Conservation (phyloP, 23 tunicate genomes). For the Halocynthia roretzi region DNA sequence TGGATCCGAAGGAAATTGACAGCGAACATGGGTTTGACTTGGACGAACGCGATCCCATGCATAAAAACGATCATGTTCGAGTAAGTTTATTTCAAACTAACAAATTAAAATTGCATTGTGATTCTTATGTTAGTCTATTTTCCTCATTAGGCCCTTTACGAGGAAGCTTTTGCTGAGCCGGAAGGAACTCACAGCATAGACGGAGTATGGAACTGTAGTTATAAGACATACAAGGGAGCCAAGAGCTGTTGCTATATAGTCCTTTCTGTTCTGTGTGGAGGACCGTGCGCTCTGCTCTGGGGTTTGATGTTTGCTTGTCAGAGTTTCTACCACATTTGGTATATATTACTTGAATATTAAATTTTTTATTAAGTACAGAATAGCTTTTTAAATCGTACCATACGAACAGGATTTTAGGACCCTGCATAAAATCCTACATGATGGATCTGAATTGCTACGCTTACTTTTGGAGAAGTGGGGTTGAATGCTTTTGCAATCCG, state of each 20-base stretch:
- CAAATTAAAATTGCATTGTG: background rate
- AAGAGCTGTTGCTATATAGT: constrained; percentile 64
- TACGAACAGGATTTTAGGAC: constrained; percentile 30
- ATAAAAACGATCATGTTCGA: constrained; percentile 56
- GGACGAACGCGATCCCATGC: constrained; percentile 53
- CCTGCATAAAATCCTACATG: constrained; percentile 22
- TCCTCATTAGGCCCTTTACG: constrained; percentile 37
- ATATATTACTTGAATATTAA: background rate
- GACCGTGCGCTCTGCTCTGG: constrained; percentile 68
- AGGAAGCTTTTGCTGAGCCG: constrained; percentile 74
- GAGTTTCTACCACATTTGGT: constrained; percentile 63
- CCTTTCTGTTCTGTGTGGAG: constrained; percentile 49
- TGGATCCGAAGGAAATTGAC: constrained; percentile 2
- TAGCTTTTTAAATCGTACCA: background rate
- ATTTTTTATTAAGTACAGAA: background rate
- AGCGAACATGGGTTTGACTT: constrained; percentile 38
- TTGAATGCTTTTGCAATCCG: constrained; percentile 42
- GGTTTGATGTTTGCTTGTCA: constrained; percentile 54
- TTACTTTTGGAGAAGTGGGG: constrained; percentile 16
- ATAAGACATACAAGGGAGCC: constrained; percentile 41
- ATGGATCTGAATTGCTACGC: constrained; percentile 37
- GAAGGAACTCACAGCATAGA: constrained; percentile 60
- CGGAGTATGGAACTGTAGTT: constrained; percentile 62
- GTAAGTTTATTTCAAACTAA: constrained; percentile 17
- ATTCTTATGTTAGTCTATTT: background rate